These are phyloP conservation scores for Rhingia rostrata DNA, from an alignment of 2,888 invertebrate species.

Conservation along the genomic window DNA sequence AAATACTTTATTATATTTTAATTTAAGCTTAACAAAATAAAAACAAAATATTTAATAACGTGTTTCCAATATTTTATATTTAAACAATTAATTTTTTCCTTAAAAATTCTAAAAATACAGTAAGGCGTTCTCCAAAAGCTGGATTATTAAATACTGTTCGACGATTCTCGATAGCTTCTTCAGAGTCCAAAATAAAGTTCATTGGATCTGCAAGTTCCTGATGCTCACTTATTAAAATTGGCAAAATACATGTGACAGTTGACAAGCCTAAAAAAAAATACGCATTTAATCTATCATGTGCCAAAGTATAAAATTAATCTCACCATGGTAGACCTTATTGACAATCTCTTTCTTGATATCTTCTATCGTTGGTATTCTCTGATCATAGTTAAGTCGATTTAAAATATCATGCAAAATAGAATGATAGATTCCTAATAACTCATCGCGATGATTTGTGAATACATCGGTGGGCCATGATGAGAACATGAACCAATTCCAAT, in stretches of 20 bases:
- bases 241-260: slow-evolving; percentile 76
- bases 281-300: too few species aligned
- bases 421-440: slow-evolving; percentile 77
- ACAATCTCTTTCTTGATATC: slow-evolving; percentile 77
- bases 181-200: slow-evolving; percentile 76
- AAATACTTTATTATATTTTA: neutral
- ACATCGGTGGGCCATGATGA: slow-evolving; percentile 77
- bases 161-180: slow-evolving; percentile 76
- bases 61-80: neutral
- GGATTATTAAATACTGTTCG: slow-evolving; percentile 77
- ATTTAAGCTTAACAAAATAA: neutral
- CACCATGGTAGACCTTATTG: slow-evolving; percentile 78
- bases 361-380: slow-evolving; percentile 77
- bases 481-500: slow-evolving; percentile 79
- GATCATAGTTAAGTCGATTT: slow-evolving; percentile 75
- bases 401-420: slow-evolving; percentile 75
- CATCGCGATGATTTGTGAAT: slow-evolving; percentile 74
- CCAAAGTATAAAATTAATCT: neutral
- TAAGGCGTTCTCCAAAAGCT: slow-evolving; percentile 76
- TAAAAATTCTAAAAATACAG: slow-evolving; percentile 77
- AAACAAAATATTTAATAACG: too few species aligned
- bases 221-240: slow-evolving; percentile 78
- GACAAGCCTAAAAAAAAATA: slow-evolving; percentile 74
- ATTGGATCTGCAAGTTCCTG: slow-evolving; percentile 76
- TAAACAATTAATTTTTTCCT: slow-evolving; percentile 74